Evolutionary conservation across 2,797 vertebrate species (phyloP).

Genomic region (Sitta carolinensis): DNA sequence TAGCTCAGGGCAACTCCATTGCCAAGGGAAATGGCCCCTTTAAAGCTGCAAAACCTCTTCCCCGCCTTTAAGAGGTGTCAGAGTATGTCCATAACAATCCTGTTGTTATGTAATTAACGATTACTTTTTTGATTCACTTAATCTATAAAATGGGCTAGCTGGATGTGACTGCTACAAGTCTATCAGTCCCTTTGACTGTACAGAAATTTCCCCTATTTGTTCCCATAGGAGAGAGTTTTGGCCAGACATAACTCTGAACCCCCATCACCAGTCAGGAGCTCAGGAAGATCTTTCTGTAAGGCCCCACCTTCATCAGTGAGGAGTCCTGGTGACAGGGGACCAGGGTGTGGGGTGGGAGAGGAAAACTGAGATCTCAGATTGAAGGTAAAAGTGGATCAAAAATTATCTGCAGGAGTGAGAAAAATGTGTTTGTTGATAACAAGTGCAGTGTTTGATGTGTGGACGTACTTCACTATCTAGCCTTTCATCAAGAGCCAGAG

Average conservation of each 20-base stretch:
- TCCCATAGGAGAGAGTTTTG: neutral
- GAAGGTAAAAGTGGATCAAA: neutral
- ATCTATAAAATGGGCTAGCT: neutral
- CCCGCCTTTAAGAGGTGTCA: neutral
- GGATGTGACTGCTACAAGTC: neutral
- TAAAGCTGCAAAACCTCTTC: neutral
- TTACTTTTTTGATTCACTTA: neutral
- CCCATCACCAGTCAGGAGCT: neutral
- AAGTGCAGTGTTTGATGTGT: neutral
- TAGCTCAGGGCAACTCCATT: neutral
- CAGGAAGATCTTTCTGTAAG: neutral
- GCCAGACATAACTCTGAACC: neutral
- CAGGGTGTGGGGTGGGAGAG: neutral
- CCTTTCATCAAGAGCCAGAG: slow-evolving; percentile 22
- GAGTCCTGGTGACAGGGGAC: neutral
- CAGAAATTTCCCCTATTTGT: neutral
- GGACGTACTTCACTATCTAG: neutral
- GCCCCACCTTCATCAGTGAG: neutral
- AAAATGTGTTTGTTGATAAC: neutral
- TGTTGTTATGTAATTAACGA: neutral
- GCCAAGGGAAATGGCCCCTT: neutral
- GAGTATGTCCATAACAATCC: neutral
- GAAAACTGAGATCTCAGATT: neutral
- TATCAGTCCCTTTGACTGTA: neutral
- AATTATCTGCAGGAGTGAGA: neutral